Base-by-base conservation (phyloP, 2,797 vertebrate species). In the Staurois parvus region DNA sequence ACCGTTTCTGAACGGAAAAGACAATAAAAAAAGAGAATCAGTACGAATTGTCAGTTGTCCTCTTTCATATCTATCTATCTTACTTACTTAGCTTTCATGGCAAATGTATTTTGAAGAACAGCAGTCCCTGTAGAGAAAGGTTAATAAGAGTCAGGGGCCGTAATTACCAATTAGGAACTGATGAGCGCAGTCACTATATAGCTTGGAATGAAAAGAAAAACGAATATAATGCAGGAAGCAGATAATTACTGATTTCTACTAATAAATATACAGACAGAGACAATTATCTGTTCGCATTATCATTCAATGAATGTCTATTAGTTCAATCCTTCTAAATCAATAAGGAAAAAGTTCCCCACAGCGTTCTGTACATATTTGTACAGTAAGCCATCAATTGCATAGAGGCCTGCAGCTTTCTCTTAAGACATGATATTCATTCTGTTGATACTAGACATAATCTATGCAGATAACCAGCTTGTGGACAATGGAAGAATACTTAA, bases 111-210 rank as follows among this genome's bases (percentile, higher is more conserved):
- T 76, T 37, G 48, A 77, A 75, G 69, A 77, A 64, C 37, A 74
- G 56, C 72, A 52, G 81, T 72, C 59, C 56, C 72, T 67, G 62
- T 83, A 67, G 81, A 77, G 75, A 78, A 84, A 84, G 82, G 74
- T 77, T 70, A 77, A 77, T 84, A 59, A 52, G 66, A 77, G 73
- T 72, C 64, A 59, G 74, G n/a, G 72, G 82, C 74, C 59, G 67
- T 72, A 67, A 84, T 84, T 84, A 77, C 67, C 82, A 84, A 84
- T 77, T 77, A 77, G 64, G 81, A 76, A 40, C 56, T 45, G 72
- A 64, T 70, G 59, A 64, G 79, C 52, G 56, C 59, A 81, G 79
- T 8, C 32, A 73, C 69, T 40, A 34, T 62, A 40, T 11, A 21
- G 34, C 32, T 28, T 40, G 72, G 68, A 73, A 45, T 81, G 2